Evolutionary conservation across 2,113 vertebrate genomes (phyloP).

Genomic region (Urocolius indicus): DNA sequence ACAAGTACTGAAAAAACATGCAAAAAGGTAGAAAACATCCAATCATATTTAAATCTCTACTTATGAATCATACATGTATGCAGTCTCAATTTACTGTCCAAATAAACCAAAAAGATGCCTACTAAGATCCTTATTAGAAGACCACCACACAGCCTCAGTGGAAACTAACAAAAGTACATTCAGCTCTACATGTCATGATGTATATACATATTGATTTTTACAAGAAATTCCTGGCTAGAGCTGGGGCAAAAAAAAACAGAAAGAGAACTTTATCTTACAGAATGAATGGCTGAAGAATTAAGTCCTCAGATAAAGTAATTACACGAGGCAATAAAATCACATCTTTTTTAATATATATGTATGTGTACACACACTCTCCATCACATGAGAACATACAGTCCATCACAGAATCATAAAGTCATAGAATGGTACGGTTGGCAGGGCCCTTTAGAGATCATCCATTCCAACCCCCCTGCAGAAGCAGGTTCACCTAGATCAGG

Average conservation of each 20-base stretch:
- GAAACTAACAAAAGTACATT: not conserved
- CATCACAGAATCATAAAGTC: too few species aligned
- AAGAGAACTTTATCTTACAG: not conserved
- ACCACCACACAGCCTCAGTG: not conserved
- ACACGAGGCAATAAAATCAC: not conserved
- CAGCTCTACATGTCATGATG: not conserved
- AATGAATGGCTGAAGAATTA: not conserved
- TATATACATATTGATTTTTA: not conserved
- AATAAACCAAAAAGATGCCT: not conserved
- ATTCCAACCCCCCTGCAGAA: too few species aligned
- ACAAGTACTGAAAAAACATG: not conserved
- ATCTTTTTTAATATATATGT: not conserved
- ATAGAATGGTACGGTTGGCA: too few species aligned
- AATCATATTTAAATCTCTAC: not conserved
- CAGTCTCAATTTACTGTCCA: not conserved
- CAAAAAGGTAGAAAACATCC: not conserved
- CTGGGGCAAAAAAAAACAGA: not conserved
- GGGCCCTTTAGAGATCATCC: too few species aligned
- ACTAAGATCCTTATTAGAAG: not conserved
- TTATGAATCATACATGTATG: not conserved
- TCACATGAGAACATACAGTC: not conserved
- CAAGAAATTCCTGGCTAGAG: not conserved
- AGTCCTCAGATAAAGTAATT: not conserved
- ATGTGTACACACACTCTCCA: not conserved
- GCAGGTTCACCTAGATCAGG: too few species aligned